phyloP scores from a whole-genome alignment of 2,113 vertebrate genomes.

The Rattus rattus region DNA sequence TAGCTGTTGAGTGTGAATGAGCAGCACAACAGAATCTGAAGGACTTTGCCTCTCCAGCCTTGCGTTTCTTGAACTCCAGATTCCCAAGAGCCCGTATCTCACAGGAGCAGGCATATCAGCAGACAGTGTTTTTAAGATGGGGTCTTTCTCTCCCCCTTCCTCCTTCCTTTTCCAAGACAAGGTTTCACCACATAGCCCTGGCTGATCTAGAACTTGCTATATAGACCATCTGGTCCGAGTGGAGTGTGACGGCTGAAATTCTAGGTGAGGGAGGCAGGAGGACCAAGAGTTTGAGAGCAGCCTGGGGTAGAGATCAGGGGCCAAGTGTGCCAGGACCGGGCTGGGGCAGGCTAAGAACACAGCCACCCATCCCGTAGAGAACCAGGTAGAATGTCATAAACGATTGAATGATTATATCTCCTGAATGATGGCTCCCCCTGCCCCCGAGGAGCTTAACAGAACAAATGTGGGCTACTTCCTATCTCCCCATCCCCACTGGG shows the following conservation, averaged over 20 bases:
- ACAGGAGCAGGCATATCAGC: background rate
- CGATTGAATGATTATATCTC: background rate
- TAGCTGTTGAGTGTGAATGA: background rate
- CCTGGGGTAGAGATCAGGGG: background rate
- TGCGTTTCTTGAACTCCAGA: background rate
- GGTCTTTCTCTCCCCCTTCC: background rate
- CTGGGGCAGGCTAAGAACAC: background rate
- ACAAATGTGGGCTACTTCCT: background rate
- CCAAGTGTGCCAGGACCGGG: background rate
- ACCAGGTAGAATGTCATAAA: background rate
- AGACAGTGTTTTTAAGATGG: background rate
- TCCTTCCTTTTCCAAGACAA: background rate
- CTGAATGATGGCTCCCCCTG: no score
- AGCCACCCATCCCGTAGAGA: background rate
- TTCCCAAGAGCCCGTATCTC: fast-evolving
- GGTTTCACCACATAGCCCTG: background rate
- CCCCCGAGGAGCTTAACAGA: background rate
- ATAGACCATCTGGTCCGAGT: background rate
- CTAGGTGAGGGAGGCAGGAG: background rate
- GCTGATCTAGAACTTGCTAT: background rate
- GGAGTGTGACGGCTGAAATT: background rate
- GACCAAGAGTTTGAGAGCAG: background rate
- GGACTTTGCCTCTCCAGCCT: background rate
- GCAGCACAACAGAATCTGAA: background rate
- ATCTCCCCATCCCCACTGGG: fast-evolving